phyloP scores from a whole-genome alignment of 2,113 vertebrate species.

The Zosterops japonicus region DNA sequence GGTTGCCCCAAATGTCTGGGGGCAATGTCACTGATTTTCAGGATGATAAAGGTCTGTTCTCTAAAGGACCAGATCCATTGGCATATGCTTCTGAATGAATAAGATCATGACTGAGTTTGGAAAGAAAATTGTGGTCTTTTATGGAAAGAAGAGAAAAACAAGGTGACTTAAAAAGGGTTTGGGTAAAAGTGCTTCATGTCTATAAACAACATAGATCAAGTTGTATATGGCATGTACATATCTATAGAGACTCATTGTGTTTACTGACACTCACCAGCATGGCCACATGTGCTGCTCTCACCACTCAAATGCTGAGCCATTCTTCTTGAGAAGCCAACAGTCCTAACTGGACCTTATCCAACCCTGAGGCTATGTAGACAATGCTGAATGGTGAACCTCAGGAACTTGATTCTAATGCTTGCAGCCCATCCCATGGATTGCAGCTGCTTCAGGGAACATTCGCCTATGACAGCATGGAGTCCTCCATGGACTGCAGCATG shows the following conservation, averaged over 20 bases:
- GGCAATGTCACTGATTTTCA: background rate
- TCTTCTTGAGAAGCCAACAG: background rate
- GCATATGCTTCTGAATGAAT: background rate
- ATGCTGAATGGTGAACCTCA: background rate
- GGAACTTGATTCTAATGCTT: background rate
- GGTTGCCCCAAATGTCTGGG: background rate
- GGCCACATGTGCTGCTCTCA: background rate
- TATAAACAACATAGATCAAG: background rate
- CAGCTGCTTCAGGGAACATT: background rate
- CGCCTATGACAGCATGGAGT: background rate
- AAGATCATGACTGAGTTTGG: background rate
- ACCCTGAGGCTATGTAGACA: background rate
- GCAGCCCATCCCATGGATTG: background rate
- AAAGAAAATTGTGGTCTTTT: background rate
- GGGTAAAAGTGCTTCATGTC: background rate
- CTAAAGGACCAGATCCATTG: background rate
- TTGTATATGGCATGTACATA: rapidly evolving
- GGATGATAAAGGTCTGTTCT: background rate
- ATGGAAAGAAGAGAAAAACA: background rate
- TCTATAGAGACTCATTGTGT: background rate
- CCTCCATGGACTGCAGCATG: background rate
- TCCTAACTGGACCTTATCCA: too few species aligned
- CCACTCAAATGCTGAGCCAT: rapidly evolving
- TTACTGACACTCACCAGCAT: background rate
- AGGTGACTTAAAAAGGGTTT: background rate